A percentile compares a stretch with the other conserved stretches of the same genome.
Conservation (phyloP, 2,113 vertebrate species). For the Mola mola region DNA sequence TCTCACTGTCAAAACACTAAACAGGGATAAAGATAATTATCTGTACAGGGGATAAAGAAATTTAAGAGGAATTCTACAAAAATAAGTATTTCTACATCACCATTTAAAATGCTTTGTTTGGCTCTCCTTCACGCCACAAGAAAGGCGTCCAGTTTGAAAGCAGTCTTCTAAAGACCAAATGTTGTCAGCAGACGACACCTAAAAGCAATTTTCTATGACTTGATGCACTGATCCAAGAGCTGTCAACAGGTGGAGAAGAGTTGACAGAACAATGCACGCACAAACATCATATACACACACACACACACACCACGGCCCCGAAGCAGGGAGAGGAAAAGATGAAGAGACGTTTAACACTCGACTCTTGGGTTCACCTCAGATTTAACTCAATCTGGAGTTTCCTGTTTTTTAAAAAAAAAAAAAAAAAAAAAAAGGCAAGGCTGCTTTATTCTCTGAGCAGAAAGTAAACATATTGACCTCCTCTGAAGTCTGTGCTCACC, state of each 20-base stretch:
- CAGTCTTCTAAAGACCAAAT: conserved; percentile 40
- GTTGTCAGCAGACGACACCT: conserved; percentile 9
- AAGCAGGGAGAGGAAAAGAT: too few species aligned
- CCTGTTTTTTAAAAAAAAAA: conserved; percentile 14
- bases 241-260: conserved; percentile 19
- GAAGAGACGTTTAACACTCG: conserved; percentile 19
- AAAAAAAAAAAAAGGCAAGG: conserved; percentile 18
- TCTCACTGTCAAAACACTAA: conserved; percentile 17
- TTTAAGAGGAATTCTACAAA: conserved; percentile 48
- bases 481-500: conserved; percentile 2
- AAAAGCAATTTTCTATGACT: conserved; percentile 28
- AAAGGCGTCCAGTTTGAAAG: conserved; percentile 40
- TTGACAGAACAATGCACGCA: conserved; percentile 33
- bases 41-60: conserved; percentile 24
- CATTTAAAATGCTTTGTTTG: conserved; percentile 27
- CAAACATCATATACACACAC: conserved; percentile 52
- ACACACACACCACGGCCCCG: too few species aligned
- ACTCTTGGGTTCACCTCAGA: too few species aligned
- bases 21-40: conserved; percentile 1
- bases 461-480: background rate
- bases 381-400: conserved; percentile 38
- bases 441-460: conserved; percentile 14
- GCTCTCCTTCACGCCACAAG: conserved; percentile 14
- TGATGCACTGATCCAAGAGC: conserved; percentile 48
- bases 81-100: conserved; percentile 55